Evolutionary conservation across 2,797 vertebrate genomes (phyloP).

Genomic region (Glossophaga mutica): DNA sequence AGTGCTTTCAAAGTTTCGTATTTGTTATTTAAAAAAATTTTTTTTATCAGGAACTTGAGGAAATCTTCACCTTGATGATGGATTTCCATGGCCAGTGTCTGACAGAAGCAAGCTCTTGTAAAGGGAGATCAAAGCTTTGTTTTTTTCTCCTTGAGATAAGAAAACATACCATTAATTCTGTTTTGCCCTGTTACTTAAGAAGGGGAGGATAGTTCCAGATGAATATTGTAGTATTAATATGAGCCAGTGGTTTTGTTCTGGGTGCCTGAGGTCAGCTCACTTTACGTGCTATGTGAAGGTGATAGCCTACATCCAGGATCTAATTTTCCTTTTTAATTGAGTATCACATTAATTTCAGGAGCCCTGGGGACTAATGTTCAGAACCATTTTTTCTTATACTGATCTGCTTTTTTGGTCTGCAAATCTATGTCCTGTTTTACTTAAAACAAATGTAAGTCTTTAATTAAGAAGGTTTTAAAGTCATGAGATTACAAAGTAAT

Average conservation of each 20-base stretch:
- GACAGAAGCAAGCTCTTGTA: background rate
- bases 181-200: background rate
- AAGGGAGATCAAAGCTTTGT: constrained; percentile 40
- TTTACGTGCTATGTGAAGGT: background rate
- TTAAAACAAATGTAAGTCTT: constrained; percentile 60
- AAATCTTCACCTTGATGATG: background rate
- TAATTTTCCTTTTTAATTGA: constrained; percentile 28
- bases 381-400: background rate
- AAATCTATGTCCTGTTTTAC: constrained; percentile 50
- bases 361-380: background rate
- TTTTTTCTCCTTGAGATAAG: constrained; percentile 25
- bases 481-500: constrained; percentile 68
- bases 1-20: constrained; percentile 23
- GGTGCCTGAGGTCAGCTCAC: background rate
- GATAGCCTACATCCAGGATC: background rate
- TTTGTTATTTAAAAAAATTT: constrained; percentile 20
- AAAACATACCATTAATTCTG: background rate
- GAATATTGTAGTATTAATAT: background rate
- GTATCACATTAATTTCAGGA: constrained; percentile 1
- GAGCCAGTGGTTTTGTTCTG: background rate
- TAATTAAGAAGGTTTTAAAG: constrained; percentile 72
- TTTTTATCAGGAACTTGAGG: background rate
- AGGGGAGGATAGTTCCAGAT: background rate
- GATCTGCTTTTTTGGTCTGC: constrained; percentile 28
- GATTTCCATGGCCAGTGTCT: background rate